Evolutionary conservation across 2,113 vertebrate genomes (phyloP).

Genomic region (Sinocyclocheilus maitianheensis): DNA sequence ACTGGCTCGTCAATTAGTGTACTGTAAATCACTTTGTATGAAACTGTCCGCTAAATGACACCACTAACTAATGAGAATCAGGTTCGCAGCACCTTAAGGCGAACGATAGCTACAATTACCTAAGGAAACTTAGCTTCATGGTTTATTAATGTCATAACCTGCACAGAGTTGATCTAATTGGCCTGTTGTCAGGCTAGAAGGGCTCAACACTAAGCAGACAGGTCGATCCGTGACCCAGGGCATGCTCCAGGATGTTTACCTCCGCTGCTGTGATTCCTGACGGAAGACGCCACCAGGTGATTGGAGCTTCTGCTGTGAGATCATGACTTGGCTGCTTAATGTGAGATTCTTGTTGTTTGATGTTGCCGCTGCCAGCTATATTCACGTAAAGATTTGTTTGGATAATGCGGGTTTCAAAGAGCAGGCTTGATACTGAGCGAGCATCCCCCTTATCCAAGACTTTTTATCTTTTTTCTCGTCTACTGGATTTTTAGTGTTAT

Average conservation of each 20-base stretch:
- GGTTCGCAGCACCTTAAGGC: background rate
- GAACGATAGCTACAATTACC: constrained; percentile 33
- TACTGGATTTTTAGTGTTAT: background rate
- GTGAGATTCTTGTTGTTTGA: constrained; percentile 27
- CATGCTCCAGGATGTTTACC: constrained; percentile 58
- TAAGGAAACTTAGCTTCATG: constrained; percentile 44
- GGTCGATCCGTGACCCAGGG: constrained; percentile 59
- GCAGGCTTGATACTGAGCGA: background rate
- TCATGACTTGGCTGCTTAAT: constrained; percentile 34
- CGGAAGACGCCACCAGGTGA: constrained; percentile 48
- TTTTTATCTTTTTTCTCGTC: constrained; percentile 14
- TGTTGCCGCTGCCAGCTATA: constrained; percentile 14
- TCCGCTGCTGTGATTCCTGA: constrained; percentile 54
- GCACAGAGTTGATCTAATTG: constrained; percentile 59
- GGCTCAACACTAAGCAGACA: constrained; percentile 50
- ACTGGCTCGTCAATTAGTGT: constrained; percentile 19
- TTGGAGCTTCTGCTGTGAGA: constrained; percentile 38
- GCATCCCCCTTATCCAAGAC: background rate
- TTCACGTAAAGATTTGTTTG: constrained; percentile 42
- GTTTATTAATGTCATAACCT: constrained; percentile 48
- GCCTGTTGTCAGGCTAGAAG: constrained; percentile 52
- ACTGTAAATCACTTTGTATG: constrained; percentile 24
- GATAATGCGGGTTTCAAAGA: constrained; percentile 16
- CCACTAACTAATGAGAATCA: constrained; percentile 19
- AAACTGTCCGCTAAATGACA: constrained; percentile 23